Base-by-base conservation (phyloP, 2,888 invertebrate genomes). In the Aphodius sticticus region DNA sequence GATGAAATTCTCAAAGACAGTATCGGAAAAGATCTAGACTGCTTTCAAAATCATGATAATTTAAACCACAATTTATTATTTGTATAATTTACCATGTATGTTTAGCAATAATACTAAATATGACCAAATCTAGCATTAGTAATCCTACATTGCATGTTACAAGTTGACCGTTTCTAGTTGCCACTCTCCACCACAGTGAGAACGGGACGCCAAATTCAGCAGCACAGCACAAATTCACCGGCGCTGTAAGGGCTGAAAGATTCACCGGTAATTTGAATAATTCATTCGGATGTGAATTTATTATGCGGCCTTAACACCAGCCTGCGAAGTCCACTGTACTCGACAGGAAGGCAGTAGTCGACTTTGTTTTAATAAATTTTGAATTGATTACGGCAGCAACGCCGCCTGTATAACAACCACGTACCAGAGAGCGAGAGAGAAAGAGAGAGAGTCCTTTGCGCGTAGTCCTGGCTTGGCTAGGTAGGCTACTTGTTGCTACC, bases 221-320 rank as follows among this genome's bases (percentile, higher is more conserved):
- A 9, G 53, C 53, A 5, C 53, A 2, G 53, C 1, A 38, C 7
- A n/a, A 2, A 26, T 26, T 26, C 26, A 26, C 2, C 26, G 26
- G 26, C 53, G 9, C 9, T 53, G 53, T 53, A 53, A 26, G 26
- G 26, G 26, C 53, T 53, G 53, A 53, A 53, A 53, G 53, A 53
- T 53, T 53, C 53, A 53, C 53, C 9, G 53, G 53, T 12, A 53
- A 53, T 53, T 53, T 53, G 53, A 53, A 53, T 53, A 53, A 53
- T 53, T 53, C 53, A 53, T 53, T 53, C 53, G 53, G 53, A 53
- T 53, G 53, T 53, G 53, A 53, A 53, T 53, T 53, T 53, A 53
- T 53, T 53, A 53, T 53, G 53, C 53, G 9, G 53, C 6, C 9
- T 53, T 53, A 53, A 53, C 53, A 53, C 53, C 53, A 53, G 1